phyloP scores from a whole-genome alignment of 1,140 invertebrate species.

The Drosophila repletoides region DNA sequence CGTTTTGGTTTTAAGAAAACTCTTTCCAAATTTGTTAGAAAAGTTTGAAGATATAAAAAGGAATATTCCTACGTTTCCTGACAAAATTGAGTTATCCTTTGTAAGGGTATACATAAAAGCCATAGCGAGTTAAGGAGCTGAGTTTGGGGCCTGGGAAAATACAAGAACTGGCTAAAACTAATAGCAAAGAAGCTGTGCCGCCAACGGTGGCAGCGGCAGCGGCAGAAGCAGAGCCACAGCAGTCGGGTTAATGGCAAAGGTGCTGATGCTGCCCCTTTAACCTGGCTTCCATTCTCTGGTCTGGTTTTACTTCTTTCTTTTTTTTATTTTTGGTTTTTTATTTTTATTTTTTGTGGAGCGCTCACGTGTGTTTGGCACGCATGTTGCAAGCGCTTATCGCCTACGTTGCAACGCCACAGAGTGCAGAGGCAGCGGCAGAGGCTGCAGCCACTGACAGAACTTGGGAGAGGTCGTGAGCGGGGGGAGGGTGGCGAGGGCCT shows the following conservation, averaged over 20 bases:
- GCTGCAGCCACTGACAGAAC: slow-evolving; percentile 4
- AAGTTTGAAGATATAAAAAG: too few relatives aligned
- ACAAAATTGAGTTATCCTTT: too few relatives aligned
- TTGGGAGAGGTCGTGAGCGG: not conserved
- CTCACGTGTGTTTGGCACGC: slow-evolving; percentile 68
- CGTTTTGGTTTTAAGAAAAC: too few relatives aligned
- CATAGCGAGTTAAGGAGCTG: too few relatives aligned
- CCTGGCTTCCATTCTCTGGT: not conserved
- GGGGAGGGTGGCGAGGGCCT: not conserved
- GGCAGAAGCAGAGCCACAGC: slow-evolving; percentile 1
- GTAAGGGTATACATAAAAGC: too few relatives aligned
- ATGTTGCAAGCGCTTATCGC: slow-evolving; percentile 72
- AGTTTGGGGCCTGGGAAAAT: not conserved
- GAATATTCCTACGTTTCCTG: too few relatives aligned
- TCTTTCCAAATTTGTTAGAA: too few relatives aligned
- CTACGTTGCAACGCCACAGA: slow-evolving; percentile 40
- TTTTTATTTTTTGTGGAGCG: slow-evolving; percentile 14
- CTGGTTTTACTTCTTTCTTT: not conserved
- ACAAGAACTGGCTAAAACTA: slow-evolving; percentile 66
- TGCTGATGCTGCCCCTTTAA: slow-evolving; percentile 50
- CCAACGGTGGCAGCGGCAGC: not conserved
- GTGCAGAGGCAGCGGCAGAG: too few relatives aligned
- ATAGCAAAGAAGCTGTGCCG: slow-evolving; percentile 61
- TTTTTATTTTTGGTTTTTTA: not conserved
- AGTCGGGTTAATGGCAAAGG: slow-evolving; percentile 74